A percentile compares a stretch with the other conserved stretches of the same genome.
phyloP scores from a whole-genome alignment of 2,888 invertebrate genomes.

The Colostygia pectinataria region DNA sequence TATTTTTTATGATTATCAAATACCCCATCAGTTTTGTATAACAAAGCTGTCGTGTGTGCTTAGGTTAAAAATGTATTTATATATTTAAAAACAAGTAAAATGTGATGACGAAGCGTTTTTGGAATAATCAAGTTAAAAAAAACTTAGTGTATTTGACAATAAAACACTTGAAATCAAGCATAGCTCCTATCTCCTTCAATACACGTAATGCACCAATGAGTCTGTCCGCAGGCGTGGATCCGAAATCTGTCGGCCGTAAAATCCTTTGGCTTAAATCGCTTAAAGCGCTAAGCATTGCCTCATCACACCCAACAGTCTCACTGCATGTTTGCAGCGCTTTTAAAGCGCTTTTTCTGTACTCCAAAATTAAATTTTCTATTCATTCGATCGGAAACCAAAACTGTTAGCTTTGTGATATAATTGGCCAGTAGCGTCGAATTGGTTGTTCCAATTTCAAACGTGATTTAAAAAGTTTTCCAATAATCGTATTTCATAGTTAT shows the following conservation, averaged over 20 bases:
- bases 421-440: constrained; percentile 2
- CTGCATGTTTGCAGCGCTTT: constrained; percentile 55
- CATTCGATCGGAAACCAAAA: constrained; percentile 30
- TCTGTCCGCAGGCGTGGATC: constrained; percentile 70
- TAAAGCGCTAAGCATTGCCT: constrained; percentile 71
- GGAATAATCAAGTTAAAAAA: too few species aligned
- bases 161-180: constrained; percentile 2
- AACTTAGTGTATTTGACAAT: too few species aligned
- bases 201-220: constrained; percentile 51
- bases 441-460: background rate
- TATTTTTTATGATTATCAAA: too few species aligned
- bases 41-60: too few species aligned
- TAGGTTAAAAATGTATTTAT: too few species aligned
- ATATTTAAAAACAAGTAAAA: too few species aligned
- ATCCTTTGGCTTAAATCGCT: constrained; percentile 82
- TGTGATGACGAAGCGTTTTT: too few species aligned
- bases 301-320: constrained; percentile 52
- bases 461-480: constrained; percentile 1
- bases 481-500: background rate
- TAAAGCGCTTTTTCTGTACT: constrained; percentile 52
- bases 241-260: constrained; percentile 76
- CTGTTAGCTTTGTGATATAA: constrained; percentile 13
- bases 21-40: too few species aligned
- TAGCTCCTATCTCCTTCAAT: constrained; percentile 32
- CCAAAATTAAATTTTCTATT: constrained; percentile 52